Evolutionary conservation across 2,797 vertebrate species (phyloP).

Genomic region (Catostomus latipinnis): DNA sequence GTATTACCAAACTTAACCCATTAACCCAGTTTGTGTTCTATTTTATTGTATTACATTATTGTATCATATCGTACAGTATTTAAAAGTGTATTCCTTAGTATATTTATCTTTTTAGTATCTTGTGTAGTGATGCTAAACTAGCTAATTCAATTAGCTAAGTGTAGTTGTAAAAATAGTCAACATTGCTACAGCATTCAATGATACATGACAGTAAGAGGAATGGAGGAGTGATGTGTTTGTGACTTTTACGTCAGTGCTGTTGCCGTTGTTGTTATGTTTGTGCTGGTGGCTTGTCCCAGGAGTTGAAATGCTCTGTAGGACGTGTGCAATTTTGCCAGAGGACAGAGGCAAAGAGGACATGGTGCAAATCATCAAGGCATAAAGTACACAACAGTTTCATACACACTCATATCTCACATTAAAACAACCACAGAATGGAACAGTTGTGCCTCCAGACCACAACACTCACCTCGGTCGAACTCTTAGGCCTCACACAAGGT

Average conservation of each 20-base stretch:
- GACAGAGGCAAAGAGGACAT: conserved; percentile 44
- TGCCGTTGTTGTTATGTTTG: conserved; percentile 15
- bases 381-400: conserved; percentile 25
- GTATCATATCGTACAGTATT: no score
- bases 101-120: no score
- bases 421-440: conserved; percentile 36
- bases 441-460: conserved; percentile 25
- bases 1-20: no score
- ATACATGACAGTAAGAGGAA: background rate
- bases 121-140: no score
- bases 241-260: conserved; percentile 13
- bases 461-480: conserved; percentile 28
- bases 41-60: no score
- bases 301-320: conserved; percentile 25
- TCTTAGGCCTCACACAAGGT: conserved; percentile 3
- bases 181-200: background rate
- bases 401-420: conserved; percentile 4
- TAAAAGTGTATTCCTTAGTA: no score
- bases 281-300: background rate
- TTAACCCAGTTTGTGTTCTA: no score
- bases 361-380: conserved; percentile 24
- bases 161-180: no score
- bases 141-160: no score
- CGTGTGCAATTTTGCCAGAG: conserved; percentile 33
- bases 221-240: conserved; percentile 5